Conservation (phyloP, 2,113 vertebrate genomes). For the Manacus vitellinus region DNA sequence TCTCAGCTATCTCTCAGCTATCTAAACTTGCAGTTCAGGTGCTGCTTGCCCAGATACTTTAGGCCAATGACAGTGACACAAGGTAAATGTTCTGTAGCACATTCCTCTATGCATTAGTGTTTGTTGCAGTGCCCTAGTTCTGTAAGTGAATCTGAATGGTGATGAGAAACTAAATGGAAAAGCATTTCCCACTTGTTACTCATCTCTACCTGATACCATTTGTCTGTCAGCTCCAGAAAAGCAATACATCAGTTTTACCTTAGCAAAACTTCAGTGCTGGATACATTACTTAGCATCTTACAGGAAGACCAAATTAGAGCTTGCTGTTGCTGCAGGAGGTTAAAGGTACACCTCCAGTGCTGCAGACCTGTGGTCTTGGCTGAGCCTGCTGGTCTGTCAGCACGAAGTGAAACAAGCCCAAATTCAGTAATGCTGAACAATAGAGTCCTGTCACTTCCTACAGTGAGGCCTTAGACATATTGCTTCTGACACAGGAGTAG, state of each 20-base stretch:
- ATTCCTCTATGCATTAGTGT: not conserved
- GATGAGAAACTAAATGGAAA: not conserved
- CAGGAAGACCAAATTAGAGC: not conserved
- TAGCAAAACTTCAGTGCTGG: not conserved
- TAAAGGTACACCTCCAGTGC: not conserved
- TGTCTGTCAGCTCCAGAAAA: not conserved
- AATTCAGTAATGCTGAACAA: conserved; percentile 41
- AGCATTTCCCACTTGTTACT: not conserved
- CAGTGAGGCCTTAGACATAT: conserved; percentile 26
- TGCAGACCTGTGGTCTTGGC: not conserved
- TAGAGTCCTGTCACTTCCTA: conserved; percentile 53
- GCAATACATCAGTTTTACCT: not conserved
- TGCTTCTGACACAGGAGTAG: conserved; percentile 56
- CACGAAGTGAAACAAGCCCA: not conserved
- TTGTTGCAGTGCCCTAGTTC: not conserved
- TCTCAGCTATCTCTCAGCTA: not conserved
- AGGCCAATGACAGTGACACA: not conserved
- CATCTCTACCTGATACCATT: not conserved
- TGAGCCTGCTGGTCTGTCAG: not conserved
- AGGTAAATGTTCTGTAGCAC: not conserved
- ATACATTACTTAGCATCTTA: not conserved
- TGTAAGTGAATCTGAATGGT: not conserved
- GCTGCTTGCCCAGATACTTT: not conserved
- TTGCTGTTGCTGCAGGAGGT: not conserved
- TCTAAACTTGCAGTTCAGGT: not conserved